A percentile compares a stretch with the other conserved stretches of the same genome.
Evolutionary conservation across 2,797 vertebrate genomes (phyloP).

Genomic region (Bufotes viridis): DNA sequence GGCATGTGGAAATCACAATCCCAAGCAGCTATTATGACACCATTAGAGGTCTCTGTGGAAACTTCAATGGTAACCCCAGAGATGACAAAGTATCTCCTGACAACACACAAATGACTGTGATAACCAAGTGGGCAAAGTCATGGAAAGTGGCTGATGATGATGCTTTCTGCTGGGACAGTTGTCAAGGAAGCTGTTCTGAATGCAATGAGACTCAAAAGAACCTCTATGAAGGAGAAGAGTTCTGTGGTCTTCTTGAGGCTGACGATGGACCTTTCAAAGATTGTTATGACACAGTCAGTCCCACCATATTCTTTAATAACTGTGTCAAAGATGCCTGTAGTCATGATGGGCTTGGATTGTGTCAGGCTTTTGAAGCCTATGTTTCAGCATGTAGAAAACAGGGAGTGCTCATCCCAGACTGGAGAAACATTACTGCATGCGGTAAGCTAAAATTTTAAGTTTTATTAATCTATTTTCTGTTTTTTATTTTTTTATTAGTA

Average conservation of each 20-base stretch:
- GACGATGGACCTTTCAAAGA: conserved; percentile 70
- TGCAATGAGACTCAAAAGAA: background rate
- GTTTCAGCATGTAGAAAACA: conserved; percentile 66
- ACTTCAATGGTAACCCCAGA: conserved; percentile 64
- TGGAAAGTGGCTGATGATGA: conserved; percentile 62
- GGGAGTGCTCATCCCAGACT: conserved; percentile 64
- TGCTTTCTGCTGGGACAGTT: conserved; percentile 54
- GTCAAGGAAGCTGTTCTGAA: conserved; percentile 10
- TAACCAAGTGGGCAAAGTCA: conserved; percentile 46
- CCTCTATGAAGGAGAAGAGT: background rate
- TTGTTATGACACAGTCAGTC: conserved; percentile 69
- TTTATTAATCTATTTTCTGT: background rate
- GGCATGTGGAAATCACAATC: conserved; percentile 61
- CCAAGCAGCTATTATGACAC: conserved; percentile 44
- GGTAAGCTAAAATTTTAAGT: conserved; percentile 61
- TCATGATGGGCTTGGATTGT: conserved; percentile 63
- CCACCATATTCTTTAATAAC: conserved; percentile 61
- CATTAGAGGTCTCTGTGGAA: conserved; percentile 67
- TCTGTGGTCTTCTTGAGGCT: conserved; percentile 61
- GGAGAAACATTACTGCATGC: conserved; percentile 69
- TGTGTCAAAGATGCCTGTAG: conserved; percentile 64
- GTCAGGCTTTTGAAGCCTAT: conserved; percentile 68
- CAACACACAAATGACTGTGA: background rate
- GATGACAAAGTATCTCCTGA: conserved; percentile 61
- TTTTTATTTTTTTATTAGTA: background rate